Evolutionary conservation across 1,140 invertebrate genomes (phyloP).

Genomic region (Charaxes varanes): DNA sequence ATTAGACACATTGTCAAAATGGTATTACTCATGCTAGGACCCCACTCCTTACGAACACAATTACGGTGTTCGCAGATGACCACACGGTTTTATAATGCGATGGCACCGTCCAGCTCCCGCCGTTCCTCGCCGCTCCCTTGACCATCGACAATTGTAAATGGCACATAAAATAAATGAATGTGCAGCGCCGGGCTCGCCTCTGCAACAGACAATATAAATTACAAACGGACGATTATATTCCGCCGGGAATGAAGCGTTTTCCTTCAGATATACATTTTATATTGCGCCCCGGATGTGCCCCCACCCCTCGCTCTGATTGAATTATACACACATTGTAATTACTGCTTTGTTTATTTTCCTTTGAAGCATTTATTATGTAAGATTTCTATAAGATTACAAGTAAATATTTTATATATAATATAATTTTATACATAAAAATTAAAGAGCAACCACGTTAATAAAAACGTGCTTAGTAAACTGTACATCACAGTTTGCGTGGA

Average conservation of each 20-base stretch:
- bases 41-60: constrained; percentile 70
- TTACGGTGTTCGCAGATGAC: constrained; percentile 72
- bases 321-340: not conserved
- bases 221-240: constrained; percentile 75
- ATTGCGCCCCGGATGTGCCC: constrained; percentile 1
- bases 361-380: no score
- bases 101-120: constrained; percentile 49
- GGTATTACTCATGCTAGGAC: no score
- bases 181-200: constrained; percentile 73
- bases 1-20: no score
- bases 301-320: constrained; percentile 1
- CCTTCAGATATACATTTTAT: constrained; percentile 60
- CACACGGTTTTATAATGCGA: constrained; percentile 75
- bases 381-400: no score
- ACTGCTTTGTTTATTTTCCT: no score
- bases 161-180: constrained; percentile 77
- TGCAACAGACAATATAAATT: constrained; percentile 77
- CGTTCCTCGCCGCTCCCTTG: constrained; percentile 67
- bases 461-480: no score
- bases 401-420: no score
- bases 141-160: constrained; percentile 77
- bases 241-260: constrained; percentile 66
- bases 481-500: no score
- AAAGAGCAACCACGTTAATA: no score
- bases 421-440: no score